phyloP scores from a whole-genome alignment of 2,888 invertebrate genomes.

The Willowsia nigromaculata region DNA sequence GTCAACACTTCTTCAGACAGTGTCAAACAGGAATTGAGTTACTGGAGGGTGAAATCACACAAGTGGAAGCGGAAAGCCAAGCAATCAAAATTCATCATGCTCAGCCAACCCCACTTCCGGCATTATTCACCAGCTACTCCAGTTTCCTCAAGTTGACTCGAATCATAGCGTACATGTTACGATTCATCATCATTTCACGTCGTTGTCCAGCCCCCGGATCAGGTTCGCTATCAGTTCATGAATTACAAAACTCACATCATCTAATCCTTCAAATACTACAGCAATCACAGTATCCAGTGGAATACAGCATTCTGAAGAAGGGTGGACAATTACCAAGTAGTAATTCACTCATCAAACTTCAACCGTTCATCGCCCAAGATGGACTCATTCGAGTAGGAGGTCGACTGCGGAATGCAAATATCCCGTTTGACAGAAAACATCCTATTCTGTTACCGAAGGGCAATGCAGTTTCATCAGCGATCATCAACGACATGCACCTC shows the following conservation, averaged over 20 bases:
- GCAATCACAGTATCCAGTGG: not conserved
- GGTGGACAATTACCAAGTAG: not conserved
- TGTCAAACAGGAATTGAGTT: not conserved
- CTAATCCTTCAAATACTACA: not conserved
- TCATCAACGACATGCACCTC: constrained; percentile 63
- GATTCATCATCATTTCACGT: not conserved
- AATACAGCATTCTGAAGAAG: not conserved
- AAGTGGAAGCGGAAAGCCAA: not conserved
- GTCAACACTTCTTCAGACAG: not conserved
- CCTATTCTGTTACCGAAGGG: constrained; percentile 70
- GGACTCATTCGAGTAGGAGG: constrained; percentile 73
- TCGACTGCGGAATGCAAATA: constrained; percentile 48
- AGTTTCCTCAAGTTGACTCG: not conserved
- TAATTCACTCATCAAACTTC: constrained; percentile 31
- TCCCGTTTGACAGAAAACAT: constrained; percentile 60
- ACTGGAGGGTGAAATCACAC: not conserved
- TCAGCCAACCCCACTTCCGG: not conserved
- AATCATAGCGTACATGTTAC: not conserved
- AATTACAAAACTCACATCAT: not conserved
- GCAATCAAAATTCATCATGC: not conserved
- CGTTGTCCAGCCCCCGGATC: not conserved
- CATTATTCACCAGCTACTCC: not conserved
- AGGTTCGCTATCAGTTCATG: not conserved
- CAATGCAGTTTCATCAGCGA: not conserved
- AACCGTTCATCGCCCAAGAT: constrained; percentile 69